These are phyloP conservation scores for Sinodicranocentrus sp. DNA, from an alignment of 2,888 invertebrate genomes.

Conservation along the genomic window DNA sequence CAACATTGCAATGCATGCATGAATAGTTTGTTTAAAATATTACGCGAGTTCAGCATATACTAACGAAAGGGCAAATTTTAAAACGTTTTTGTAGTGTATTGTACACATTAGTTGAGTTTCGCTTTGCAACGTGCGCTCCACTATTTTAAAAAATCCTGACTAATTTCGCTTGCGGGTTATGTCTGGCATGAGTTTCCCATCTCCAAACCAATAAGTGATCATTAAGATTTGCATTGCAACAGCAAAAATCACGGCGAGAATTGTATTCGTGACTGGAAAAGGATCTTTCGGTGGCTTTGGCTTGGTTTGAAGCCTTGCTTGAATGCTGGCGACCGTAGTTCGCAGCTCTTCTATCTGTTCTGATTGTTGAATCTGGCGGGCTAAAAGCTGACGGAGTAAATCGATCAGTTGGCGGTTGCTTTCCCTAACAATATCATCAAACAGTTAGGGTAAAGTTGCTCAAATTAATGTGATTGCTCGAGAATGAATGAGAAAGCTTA, in stretches of 20 bases:
- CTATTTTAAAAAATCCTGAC: no score
- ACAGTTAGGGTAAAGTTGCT: neutral
- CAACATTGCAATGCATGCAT: no score
- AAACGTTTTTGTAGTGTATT: no score
- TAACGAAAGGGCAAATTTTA: no score
- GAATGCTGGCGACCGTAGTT: slow-evolving; percentile 74
- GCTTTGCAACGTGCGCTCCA: no score
- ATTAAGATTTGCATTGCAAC: slow-evolving; percentile 76
- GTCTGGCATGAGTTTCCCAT: slow-evolving; percentile 75
- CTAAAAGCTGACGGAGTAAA: slow-evolving; percentile 75
- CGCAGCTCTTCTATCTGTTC: slow-evolving; percentile 76
- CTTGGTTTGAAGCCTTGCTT: slow-evolving; percentile 71
- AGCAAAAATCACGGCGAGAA: slow-evolving; percentile 76
- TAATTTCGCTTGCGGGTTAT: slow-evolving; percentile 60
- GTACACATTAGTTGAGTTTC: no score
- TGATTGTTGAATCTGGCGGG: slow-evolving; percentile 76
- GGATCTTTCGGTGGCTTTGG: slow-evolving; percentile 76
- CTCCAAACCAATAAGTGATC: slow-evolving; percentile 76
- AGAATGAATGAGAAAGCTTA: no score
- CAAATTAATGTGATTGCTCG: no score
- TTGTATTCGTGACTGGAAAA: slow-evolving; percentile 75
- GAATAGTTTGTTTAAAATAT: no score
- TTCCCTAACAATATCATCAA: slow-evolving; percentile 73
- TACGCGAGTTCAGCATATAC: no score
- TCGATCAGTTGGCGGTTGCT: slow-evolving; percentile 76